These are phyloP conservation scores for Euwallacea fornicatus DNA, from an alignment of 1,140 invertebrate species.

Conservation along the genomic window DNA sequence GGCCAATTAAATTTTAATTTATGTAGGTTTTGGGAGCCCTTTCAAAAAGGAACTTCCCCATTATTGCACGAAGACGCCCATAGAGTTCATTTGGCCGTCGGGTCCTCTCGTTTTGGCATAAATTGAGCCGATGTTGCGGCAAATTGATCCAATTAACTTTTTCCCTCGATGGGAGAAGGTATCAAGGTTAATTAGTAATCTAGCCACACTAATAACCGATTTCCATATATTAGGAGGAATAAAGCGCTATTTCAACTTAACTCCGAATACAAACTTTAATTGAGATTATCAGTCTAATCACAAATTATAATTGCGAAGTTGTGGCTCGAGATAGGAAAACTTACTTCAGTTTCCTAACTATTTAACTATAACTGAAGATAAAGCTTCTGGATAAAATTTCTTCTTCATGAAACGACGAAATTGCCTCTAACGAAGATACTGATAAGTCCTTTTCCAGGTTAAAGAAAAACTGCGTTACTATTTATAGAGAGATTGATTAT, in stretches of 20 bases:
- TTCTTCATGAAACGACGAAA: constrained; percentile 23
- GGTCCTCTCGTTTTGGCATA: too few species aligned
- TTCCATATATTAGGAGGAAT: neutral
- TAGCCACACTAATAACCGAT: neutral
- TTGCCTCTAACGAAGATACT: constrained; percentile 7
- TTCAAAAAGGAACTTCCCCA: neutral
- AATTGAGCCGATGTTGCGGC: too few species aligned
- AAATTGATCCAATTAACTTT: too few species aligned
- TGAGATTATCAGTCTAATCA: constrained; percentile 17
- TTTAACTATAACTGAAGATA: constrained; percentile 19
- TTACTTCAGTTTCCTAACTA: constrained; percentile 22
- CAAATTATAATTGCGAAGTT: constrained; percentile 24
- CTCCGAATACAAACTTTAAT: constrained; percentile 17
- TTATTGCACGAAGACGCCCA: too few species aligned
- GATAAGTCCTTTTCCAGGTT: constrained; percentile 14
- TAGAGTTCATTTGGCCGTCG: too few species aligned
- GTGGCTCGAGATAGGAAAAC: constrained; percentile 18
- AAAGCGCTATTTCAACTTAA: constrained; percentile 2
- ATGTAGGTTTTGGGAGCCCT: neutral
- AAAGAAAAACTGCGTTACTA: constrained; percentile 2
- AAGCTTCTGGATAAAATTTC: constrained; percentile 24
- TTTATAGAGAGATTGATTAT: constrained; percentile 7
- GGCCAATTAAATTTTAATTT: constrained; percentile 3
- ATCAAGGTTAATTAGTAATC: neutral
- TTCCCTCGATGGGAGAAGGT: too few species aligned